A percentile compares a stretch with the other conserved stretches of the same genome.
Conservation (phyloP, 1,140 invertebrate species). For the Nasonia giraulti region DNA sequence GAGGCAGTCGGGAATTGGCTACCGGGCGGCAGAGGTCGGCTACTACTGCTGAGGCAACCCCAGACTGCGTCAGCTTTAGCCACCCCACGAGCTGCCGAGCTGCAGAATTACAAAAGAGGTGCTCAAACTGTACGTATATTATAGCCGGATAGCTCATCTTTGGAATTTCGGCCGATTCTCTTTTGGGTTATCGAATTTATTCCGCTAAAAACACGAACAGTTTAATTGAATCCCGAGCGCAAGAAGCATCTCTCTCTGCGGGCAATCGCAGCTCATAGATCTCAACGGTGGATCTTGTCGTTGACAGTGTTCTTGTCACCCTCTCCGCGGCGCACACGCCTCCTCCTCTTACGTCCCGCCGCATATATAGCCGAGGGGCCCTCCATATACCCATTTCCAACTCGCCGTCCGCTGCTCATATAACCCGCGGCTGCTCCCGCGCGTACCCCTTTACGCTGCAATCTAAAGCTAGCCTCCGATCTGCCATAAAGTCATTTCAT, state of each 20-base stretch:
- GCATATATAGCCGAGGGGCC: conserved; percentile 36
- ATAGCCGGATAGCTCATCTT: neutral
- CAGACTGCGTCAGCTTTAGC: conserved; percentile 68
- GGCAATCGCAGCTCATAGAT: conserved; percentile 51
- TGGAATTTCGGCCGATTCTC: neutral
- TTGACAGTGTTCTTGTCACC: conserved; percentile 65
- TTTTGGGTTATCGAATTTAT: neutral
- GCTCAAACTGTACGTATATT: conserved; percentile 61
- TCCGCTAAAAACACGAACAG: too few relatives aligned
- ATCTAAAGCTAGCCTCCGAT: conserved; percentile 72
- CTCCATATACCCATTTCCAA: conserved; percentile 29
- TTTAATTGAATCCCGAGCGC: too few relatives aligned
- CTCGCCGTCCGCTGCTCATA: conserved; percentile 49
- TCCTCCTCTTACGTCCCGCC: neutral
- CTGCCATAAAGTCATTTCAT: conserved; percentile 75
- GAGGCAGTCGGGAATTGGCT: conserved; percentile 70
- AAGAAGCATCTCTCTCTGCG: too few relatives aligned
- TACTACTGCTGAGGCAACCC: neutral
- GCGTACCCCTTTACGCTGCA: conserved; percentile 68
- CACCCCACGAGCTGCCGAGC: conserved; percentile 57
- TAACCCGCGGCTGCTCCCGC: conserved; percentile 48
- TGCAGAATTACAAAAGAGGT: conserved; percentile 69
- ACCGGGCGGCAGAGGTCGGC: conserved; percentile 66
- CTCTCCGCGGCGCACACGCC: conserved; percentile 40
- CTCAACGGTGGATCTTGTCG: conserved; percentile 51